A percentile compares a stretch with the other conserved stretches of the same genome.
Evolutionary conservation across 2,113 vertebrate genomes (phyloP).

Genomic region (Tor tambroides): DNA sequence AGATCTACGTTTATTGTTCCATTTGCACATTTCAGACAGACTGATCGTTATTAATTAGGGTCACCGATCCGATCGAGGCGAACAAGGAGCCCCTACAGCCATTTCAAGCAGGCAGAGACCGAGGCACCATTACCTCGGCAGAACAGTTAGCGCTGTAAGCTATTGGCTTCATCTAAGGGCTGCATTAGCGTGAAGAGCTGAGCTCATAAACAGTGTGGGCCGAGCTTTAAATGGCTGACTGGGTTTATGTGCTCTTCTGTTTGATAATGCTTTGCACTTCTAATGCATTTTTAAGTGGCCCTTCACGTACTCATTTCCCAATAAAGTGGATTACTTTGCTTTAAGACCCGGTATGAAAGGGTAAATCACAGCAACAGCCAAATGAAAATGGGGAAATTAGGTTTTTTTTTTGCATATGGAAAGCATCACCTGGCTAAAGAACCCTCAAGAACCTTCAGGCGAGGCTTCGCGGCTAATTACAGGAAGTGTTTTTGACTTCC

Average conservation of each 20-base stretch:
- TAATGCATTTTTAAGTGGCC: slow-evolving; percentile 77
- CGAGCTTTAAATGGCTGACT: slow-evolving; percentile 82
- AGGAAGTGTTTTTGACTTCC: slow-evolving; percentile 18
- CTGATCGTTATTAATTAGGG: slow-evolving; percentile 99
- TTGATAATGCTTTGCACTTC: slow-evolving; percentile 69
- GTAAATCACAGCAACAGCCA: slow-evolving; percentile 30
- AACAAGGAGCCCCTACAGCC: slow-evolving; percentile 90
- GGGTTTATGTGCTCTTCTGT: slow-evolving; percentile 78
- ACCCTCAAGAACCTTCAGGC: not conserved
- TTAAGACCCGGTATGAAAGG: slow-evolving; percentile 41
- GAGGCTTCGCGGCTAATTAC: not conserved
- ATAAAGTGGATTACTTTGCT: slow-evolving; percentile 63
- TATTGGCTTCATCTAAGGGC: slow-evolving; percentile 99
- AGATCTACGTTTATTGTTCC: slow-evolving; percentile 99
- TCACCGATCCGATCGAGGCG: slow-evolving; percentile 87
- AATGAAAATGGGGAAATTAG: not conserved
- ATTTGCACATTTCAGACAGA: slow-evolving; percentile 96
- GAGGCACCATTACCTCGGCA: slow-evolving; percentile 98
- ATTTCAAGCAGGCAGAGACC: slow-evolving; percentile 94
- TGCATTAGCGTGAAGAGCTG: slow-evolving; percentile 88
- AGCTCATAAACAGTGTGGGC: slow-evolving; percentile 80
- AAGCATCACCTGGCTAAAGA: slow-evolving; percentile 10
- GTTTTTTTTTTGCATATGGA: slow-evolving; percentile 1
- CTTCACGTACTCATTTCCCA: slow-evolving; percentile 70
- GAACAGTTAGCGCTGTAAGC: slow-evolving; percentile 94